Evolutionary conservation across 35 echinoderm and acorn worm genomes (phyloP).

Genomic region (Ophiothrix spiculata): DNA sequence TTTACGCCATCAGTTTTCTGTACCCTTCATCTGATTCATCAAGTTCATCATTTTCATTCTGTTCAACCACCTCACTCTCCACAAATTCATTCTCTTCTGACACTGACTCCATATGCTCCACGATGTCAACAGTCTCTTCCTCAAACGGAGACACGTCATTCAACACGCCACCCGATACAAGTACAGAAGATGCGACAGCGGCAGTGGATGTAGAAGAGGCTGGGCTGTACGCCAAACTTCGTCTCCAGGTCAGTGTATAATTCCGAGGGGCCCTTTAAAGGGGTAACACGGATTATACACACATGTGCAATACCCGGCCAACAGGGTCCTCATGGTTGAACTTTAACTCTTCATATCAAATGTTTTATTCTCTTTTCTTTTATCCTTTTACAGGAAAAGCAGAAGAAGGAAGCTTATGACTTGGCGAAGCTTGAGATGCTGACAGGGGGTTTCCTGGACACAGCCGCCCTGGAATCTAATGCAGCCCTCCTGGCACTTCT

Average conservation of each 20-base stretch:
- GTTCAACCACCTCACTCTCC: not conserved
- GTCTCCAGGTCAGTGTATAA: not conserved
- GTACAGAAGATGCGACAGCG: too few species aligned
- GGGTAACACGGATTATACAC: not conserved
- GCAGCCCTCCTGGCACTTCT: not conserved
- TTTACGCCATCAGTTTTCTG: not conserved
- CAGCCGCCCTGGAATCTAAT: not conserved
- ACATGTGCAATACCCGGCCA: too few species aligned
- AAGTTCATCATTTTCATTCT: not conserved
- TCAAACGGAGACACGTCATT: not conserved
- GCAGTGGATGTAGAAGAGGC: not conserved
- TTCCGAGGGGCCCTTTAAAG: not conserved
- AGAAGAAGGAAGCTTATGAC: constrained; percentile 15
- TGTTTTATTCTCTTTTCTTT: not conserved
- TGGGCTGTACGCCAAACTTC: constrained; percentile 3
- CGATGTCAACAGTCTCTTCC: not conserved
- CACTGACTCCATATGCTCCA: not conserved
- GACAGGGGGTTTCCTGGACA: constrained; percentile 4
- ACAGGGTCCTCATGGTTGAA: too few species aligned
- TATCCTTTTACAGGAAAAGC: not conserved
- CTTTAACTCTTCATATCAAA: too few species aligned
- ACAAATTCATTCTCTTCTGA: not conserved
- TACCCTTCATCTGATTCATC: not conserved
- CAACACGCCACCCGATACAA: not conserved
- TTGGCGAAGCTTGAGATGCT: constrained; percentile 7